Conservation (phyloP, 1,140 invertebrate species). For the Drosophila arawakana region DNA sequence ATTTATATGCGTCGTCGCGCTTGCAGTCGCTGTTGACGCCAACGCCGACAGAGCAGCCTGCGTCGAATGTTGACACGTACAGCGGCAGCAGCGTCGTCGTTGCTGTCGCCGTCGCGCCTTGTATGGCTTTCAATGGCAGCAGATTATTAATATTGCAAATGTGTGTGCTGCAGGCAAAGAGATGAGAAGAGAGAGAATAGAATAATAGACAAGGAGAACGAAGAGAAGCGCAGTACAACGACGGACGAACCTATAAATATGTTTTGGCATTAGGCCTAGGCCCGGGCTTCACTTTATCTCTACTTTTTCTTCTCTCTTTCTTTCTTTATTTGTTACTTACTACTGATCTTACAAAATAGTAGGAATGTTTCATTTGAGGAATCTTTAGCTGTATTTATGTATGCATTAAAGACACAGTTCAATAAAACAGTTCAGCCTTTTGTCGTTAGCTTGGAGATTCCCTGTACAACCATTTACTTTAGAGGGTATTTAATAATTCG, state of each 20-base stretch:
- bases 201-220: not conserved
- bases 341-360: no score
- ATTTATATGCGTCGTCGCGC: constrained; percentile 82
- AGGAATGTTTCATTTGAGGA: no score
- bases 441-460: not conserved
- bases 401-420: no score
- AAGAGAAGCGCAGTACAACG: constrained; percentile 13
- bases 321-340: constrained; percentile 23
- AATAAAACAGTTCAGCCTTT: not conserved
- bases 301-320: constrained; percentile 4
- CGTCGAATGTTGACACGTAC: constrained; percentile 81
- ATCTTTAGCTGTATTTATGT: no score
- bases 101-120: constrained; percentile 65
- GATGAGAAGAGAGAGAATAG: constrained; percentile 1
- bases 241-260: constrained; percentile 66
- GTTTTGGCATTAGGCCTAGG: constrained; percentile 72
- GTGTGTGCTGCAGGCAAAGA: constrained; percentile 21
- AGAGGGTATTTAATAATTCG: constrained; percentile 1
- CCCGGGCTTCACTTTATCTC: constrained; percentile 46
- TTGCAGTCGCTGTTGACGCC: constrained; percentile 58
- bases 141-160: constrained; percentile 81
- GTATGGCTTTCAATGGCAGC: constrained; percentile 81
- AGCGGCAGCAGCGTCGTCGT: constrained; percentile 15
- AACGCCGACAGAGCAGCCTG: constrained; percentile 46
- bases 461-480: not conserved